Evolutionary conservation across 2,888 invertebrate genomes (phyloP), one percentile per base, ranked within the genome.

Genomic region (Conops quadrifasciatus): DNA sequence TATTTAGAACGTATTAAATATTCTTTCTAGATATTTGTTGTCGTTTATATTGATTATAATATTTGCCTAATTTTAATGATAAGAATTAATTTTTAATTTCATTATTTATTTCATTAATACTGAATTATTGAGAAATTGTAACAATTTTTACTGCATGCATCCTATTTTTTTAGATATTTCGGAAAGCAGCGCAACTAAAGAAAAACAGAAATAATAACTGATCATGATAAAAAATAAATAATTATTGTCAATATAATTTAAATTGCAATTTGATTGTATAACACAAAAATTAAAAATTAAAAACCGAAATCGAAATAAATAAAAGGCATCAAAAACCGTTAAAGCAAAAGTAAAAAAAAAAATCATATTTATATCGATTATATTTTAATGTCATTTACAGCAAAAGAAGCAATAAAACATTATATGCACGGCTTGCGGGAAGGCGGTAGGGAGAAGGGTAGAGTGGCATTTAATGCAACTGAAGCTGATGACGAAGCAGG

Each of bases 111-210:
- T 62, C 30, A 16, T 16, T 60, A 9, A 24, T 19, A 59, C 21
- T 60, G 53, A 24, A n/a, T n/a, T n/a, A n/a, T 36, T 36, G 26
- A 15, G 47, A 26, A 24, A 63, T 13, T 19, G 16, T 11, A 28
- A 16, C 24, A n/a, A 28, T 11, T 36, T 56, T 66, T 30, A 36
- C 53, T 16, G 16, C 66, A 66, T 53, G 66, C 66, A 56, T 30
- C 51, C 53, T 53, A 36, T 51, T 56, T 66, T 65, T 36, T 36
- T 30, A 66, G 66, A 36, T 21, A 53, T 66, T 66, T 66, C 30
- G 36, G n/a, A 63, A 66, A 66, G 66, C 56, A 36, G 66, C 53
- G 66, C 53, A 66, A 66, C 24, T 24, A 21, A 53, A 43, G 36
- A 56, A 56, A 7, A 53, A 65, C 1, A 53, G 36, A 36, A 16